Evolutionary conservation across 2,888 invertebrate species (phyloP).

Genomic region (Bellardia pandia): DNA sequence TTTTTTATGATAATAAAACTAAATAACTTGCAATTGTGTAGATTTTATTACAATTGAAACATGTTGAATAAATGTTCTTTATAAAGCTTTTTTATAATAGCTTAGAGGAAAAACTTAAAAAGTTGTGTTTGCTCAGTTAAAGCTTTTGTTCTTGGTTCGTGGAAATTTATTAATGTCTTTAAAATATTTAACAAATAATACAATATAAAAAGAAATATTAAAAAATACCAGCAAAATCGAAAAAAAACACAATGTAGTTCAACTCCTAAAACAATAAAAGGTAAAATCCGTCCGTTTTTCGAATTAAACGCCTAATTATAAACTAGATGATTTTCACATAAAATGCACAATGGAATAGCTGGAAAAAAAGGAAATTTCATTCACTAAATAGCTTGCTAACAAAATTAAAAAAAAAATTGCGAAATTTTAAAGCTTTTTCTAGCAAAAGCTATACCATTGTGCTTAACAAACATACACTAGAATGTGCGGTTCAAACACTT

Average conservation of each 20-base stretch:
- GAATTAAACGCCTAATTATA: constrained; percentile 15
- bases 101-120: no score
- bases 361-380: no score
- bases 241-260: constrained; percentile 31
- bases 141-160: background rate
- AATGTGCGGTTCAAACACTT: background rate
- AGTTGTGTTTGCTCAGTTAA: background rate
- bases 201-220: background rate
- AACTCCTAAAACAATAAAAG: constrained; percentile 58
- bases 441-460: background rate
- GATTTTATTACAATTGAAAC: no score
- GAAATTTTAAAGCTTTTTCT: background rate
- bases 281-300: constrained; percentile 67
- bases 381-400: no score
- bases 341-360: constrained; percentile 19
- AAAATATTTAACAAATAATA: background rate
- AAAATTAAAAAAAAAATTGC: no score
- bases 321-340: background rate
- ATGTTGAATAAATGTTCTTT: no score
- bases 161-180: constrained; percentile 3
- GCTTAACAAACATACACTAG: background rate
- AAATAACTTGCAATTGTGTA: no score
- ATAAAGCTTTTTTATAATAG: background rate
- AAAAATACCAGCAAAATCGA: background rate
- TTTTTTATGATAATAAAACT: no score